Evolutionary conservation across 1,140 invertebrate genomes (phyloP).

Genomic region (Eriosoma lanigerum): DNA sequence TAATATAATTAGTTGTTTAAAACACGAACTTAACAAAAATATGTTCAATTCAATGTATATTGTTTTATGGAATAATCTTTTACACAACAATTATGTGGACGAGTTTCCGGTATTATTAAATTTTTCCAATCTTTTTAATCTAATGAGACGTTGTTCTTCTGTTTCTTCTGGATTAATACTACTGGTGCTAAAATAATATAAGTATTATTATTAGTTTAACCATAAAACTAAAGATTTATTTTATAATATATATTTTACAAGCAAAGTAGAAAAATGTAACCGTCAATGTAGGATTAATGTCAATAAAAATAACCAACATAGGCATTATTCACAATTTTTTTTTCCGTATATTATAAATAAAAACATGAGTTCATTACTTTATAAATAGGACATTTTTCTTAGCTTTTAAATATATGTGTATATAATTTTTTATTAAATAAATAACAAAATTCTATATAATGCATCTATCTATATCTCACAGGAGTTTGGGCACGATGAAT

Average conservation of each 20-base stretch:
- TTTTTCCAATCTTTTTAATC: conserved; percentile 44
- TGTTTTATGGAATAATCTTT: too few species aligned
- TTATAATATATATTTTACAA: too few species aligned
- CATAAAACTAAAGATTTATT: not conserved
- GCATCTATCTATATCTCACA: too few species aligned
- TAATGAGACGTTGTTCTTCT: conserved; percentile 33
- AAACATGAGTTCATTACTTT: not conserved
- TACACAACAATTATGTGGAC: not conserved
- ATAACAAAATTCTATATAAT: too few species aligned
- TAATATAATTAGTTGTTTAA: too few species aligned
- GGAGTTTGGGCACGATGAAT: too few species aligned
- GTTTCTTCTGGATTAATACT: conserved; percentile 26
- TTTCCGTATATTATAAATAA: not conserved
- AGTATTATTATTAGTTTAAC: not conserved
- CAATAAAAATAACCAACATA: not conserved
- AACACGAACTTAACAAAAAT: too few species aligned
- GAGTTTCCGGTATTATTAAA: not conserved
- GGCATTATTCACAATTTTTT: not conserved
- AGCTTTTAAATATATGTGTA: too few species aligned
- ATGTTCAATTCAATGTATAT: too few species aligned
- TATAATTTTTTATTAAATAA: too few species aligned
- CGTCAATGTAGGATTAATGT: not conserved
- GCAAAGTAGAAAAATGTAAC: not conserved
- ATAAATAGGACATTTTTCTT: not conserved
- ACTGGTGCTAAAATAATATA: conserved; percentile 5